phyloP scores from a whole-genome alignment of 2,888 invertebrate genomes.

The Leucoptera coffeella region DNA sequence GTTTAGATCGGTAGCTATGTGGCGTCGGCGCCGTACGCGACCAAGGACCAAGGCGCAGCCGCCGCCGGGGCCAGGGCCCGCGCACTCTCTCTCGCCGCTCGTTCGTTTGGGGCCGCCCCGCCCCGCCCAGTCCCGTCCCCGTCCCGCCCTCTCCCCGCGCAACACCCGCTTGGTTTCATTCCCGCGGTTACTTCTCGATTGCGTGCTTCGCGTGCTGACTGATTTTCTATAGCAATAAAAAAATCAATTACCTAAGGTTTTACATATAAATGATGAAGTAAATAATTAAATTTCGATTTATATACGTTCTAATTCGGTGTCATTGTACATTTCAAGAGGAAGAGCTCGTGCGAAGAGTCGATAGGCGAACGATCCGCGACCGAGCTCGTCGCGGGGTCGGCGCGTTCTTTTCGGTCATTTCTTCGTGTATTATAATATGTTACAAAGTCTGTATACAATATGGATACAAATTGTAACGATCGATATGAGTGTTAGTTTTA shows the following conservation, averaged over 20 bases:
- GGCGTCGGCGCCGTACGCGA: conserved; percentile 13
- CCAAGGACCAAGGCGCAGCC: conserved; percentile 12
- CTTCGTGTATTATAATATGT: conserved; percentile 60
- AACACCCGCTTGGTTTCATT: conserved; percentile 50
- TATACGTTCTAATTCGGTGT: conserved; percentile 55
- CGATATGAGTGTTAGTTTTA: conserved; percentile 52
- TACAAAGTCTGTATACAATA: conserved; percentile 60
- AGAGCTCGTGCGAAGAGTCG: conserved; percentile 46
- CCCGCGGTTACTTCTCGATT: conserved; percentile 55
- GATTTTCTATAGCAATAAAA: conserved; percentile 59
- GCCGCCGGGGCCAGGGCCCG: no score
- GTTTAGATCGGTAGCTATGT: conserved; percentile 23
- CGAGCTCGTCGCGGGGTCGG: conserved; percentile 31
- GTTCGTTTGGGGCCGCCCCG: conserved; percentile 12
- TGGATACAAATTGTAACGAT: conserved; percentile 52
- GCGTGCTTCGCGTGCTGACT: conserved; percentile 58
- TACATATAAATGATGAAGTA: conserved; percentile 53
- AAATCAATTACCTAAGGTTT: conserved; percentile 56
- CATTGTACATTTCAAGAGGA: conserved; percentile 54
- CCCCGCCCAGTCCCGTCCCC: conserved; percentile 14
- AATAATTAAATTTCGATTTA: conserved; percentile 55
- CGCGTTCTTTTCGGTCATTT: conserved; percentile 52
- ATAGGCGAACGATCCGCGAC: conserved; percentile 43
- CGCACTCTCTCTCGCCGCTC: conserved; percentile 1
- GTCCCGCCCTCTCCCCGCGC: conserved; percentile 20